Conservation (phyloP, 92 coral and sea anemone species). For the Palythoa heliodiscus region DNA sequence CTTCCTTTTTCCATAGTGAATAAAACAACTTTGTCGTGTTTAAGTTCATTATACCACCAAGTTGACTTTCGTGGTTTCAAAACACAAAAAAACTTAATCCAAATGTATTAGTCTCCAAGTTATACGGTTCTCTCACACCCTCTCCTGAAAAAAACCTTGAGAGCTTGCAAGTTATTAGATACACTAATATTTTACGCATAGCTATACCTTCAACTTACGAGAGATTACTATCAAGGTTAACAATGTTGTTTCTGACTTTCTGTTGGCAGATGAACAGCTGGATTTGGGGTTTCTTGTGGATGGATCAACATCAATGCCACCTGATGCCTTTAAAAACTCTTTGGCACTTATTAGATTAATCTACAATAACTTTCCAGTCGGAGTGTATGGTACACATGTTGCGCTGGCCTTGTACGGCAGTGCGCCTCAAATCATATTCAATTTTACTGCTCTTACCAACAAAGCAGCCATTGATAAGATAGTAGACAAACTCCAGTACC, state of each 20-base stretch:
- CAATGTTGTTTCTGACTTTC: not conserved
- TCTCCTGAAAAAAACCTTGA: too few species aligned
- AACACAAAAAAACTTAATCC: too few species aligned
- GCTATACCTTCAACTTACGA: too few species aligned
- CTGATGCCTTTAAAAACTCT: slow-evolving; percentile 56
- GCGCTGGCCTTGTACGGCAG: slow-evolving; percentile 69
- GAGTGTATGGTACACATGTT: slow-evolving; percentile 79
- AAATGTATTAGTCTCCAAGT: too few species aligned
- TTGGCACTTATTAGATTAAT: slow-evolving; percentile 65
- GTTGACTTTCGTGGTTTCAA: too few species aligned
- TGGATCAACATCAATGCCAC: slow-evolving; percentile 66
- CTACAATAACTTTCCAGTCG: slow-evolving; percentile 80
- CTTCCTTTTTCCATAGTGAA: too few species aligned
- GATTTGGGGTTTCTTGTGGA: slow-evolving; percentile 86
- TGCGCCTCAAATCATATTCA: slow-evolving; percentile 57
- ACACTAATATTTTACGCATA: too few species aligned
- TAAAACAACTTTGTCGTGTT: too few species aligned
- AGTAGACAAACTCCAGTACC: slow-evolving; percentile 36
- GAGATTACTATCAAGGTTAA: too few species aligned
- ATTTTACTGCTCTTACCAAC: slow-evolving; percentile 48
- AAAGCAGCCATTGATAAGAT: slow-evolving; percentile 52
- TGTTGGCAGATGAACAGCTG: slow-evolving; percentile 59
- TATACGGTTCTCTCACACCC: too few species aligned
- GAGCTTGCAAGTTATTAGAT: too few species aligned
- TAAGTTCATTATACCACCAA: too few species aligned